Evolutionary conservation across 2,888 invertebrate species (phyloP).

Genomic region (Drepanosiphum platanoidis): DNA sequence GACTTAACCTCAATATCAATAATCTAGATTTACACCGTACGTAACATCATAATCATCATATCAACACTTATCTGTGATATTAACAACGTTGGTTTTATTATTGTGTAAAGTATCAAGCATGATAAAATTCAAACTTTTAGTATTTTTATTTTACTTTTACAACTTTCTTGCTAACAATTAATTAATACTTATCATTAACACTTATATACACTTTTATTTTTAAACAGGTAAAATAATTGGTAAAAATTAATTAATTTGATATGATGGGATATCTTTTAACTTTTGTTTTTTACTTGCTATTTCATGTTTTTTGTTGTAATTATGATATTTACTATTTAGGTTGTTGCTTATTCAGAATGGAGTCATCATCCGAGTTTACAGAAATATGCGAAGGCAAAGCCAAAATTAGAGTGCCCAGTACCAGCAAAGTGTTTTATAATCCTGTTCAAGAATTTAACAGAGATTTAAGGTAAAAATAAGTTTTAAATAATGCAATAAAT

Average conservation of each 20-base stretch:
- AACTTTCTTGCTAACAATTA: neutral
- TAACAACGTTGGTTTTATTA: neutral
- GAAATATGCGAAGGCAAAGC: slow-evolving; percentile 54
- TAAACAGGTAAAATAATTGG: neutral
- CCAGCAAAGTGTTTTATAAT: slow-evolving; percentile 83
- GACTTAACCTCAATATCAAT: slow-evolving; percentile 39
- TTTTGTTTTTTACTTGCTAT: neutral
- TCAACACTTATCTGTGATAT: too few relatives aligned
- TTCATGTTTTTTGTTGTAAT: neutral
- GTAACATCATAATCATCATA: slow-evolving; percentile 7
- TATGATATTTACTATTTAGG: slow-evolving; percentile 8
- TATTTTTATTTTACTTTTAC: neutral
- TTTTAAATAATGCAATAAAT: neutral
- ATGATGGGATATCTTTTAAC: neutral
- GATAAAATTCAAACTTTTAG: neutral
- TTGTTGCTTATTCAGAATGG: neutral
- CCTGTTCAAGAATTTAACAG: slow-evolving; percentile 98
- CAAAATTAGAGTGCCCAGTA: slow-evolving; percentile 39
- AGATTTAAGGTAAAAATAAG: slow-evolving; percentile 76
- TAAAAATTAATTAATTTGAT: neutral
- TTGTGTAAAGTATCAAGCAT: neutral
- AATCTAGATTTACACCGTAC: neutral
- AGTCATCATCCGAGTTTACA: slow-evolving; percentile 6
- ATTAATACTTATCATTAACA: neutral
- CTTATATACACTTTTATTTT: too few relatives aligned